A percentile compares a stretch with the other conserved stretches of the same genome.
These are phyloP conservation scores for Stomorhina lunata DNA, from an alignment of 2,888 invertebrate genomes.

Conservation along the genomic window DNA sequence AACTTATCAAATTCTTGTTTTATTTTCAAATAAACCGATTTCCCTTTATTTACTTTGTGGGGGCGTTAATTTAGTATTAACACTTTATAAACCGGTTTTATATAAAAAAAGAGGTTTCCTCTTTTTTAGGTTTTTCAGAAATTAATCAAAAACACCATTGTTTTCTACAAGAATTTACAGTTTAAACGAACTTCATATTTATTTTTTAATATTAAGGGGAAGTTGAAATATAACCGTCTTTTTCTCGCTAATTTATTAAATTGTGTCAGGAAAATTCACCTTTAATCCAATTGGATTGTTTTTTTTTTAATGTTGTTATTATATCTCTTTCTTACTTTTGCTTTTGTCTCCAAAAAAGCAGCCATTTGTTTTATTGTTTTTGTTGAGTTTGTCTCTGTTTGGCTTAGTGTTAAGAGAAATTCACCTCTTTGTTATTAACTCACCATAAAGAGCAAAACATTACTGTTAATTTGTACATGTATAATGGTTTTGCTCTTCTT, in stretches of 20 bases:
- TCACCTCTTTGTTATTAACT: background rate
- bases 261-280: background rate
- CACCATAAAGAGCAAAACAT: conserved; percentile 12
- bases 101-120: background rate
- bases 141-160: conserved; percentile 56
- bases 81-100: conserved; percentile 56
- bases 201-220: conserved; percentile 29
- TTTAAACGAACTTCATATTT: conserved; percentile 50
- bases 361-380: conserved; percentile 60
- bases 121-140: background rate
- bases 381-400: background rate
- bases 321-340: background rate
- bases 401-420: background rate
- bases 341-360: background rate
- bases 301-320: rapidly evolving
- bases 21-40: background rate
- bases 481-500: background rate
- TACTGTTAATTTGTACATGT: background rate
- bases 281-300: conserved; percentile 62
- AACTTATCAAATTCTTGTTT: too few species aligned
- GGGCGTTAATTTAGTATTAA: conserved; percentile 40
- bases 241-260: background rate
- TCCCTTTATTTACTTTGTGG: background rate
- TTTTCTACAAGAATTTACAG: conserved; percentile 9
- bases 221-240: conserved; percentile 4